Percentiles rank a stretch among this genome's conserved stretches.
Evolutionary conservation across 2,797 vertebrate species (phyloP).

Genomic region (Alfaro cultratus): DNA sequence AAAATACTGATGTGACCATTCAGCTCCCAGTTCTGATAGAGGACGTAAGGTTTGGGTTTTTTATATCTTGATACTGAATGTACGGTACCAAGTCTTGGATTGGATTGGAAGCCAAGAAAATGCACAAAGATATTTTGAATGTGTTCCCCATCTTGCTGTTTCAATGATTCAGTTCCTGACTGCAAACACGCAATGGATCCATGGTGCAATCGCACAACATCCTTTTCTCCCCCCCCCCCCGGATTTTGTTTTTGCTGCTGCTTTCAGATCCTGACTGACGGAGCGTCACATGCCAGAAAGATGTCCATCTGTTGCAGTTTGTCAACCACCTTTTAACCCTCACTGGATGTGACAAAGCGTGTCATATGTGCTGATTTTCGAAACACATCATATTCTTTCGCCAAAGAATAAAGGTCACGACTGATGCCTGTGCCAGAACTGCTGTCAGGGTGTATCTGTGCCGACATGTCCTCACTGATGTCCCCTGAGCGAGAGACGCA

Average conservation of each 20-base stretch:
- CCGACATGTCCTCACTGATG: slow-evolving; percentile 47
- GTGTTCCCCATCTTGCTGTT: slow-evolving; percentile 27
- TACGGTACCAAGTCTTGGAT: neutral
- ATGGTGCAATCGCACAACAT: slow-evolving; percentile 42
- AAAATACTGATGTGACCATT: neutral
- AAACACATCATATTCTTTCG: slow-evolving; percentile 32
- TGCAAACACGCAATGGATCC: slow-evolving; percentile 40
- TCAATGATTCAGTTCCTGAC: slow-evolving; percentile 44
- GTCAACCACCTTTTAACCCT: slow-evolving; percentile 45
- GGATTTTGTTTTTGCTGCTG: slow-evolving; percentile 3
- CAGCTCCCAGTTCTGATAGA: neutral
- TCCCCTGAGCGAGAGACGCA: slow-evolving; percentile 41
- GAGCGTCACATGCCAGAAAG: slow-evolving; percentile 34
- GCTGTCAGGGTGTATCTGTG: slow-evolving; percentile 35
- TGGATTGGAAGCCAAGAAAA: slow-evolving; percentile 32
- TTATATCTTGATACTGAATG: neutral
- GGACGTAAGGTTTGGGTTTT: neutral
- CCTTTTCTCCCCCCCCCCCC: slow-evolving; percentile 14
- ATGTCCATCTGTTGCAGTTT: slow-evolving; percentile 53
- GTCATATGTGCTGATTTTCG: slow-evolving; percentile 39
- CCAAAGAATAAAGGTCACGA: slow-evolving; percentile 49
- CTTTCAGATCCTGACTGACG: slow-evolving; percentile 43
- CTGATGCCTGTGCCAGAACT: slow-evolving; percentile 38
- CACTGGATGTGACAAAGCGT: slow-evolving; percentile 26
- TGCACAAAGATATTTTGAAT: slow-evolving; percentile 20